A percentile compares a stretch with the other conserved stretches of the same genome.
Evolutionary conservation across 2,113 vertebrate genomes (phyloP).

Genomic region (Hemibagrus wyckioides): DNA sequence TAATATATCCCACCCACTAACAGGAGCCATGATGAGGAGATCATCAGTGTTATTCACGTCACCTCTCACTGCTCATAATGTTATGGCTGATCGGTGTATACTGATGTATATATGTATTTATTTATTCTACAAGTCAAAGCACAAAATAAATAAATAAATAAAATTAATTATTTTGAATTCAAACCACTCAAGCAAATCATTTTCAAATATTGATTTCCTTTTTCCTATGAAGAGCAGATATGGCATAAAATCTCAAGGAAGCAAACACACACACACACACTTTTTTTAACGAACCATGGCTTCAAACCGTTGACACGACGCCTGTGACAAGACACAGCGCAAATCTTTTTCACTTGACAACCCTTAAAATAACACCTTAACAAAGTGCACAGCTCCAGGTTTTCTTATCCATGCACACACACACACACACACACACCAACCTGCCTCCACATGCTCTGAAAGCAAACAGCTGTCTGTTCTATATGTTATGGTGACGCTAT

Average conservation of each 20-base stretch:
- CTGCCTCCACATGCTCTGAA: constrained; percentile 32
- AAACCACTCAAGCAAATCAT: background rate
- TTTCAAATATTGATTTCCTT: background rate
- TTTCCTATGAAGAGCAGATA: background rate
- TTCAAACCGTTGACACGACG: constrained; percentile 3
- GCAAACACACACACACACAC: background rate
- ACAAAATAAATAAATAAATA: background rate
- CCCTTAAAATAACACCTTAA: constrained; percentile 21
- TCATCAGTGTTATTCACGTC: too few relatives aligned
- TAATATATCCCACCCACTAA: too few relatives aligned
- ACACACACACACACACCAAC: background rate
- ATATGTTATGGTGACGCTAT: constrained; percentile 60
- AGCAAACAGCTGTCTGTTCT: constrained; percentile 62
- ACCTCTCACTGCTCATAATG: too few relatives aligned
- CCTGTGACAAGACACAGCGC: background rate
- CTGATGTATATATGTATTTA: background rate
- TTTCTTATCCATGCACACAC: constrained; percentile 10
- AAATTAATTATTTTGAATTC: background rate
- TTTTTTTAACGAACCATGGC: constrained; percentile 10
- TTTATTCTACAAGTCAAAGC: background rate
- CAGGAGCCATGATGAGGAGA: too few relatives aligned
- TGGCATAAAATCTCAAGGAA: background rate
- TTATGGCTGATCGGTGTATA: too few relatives aligned
- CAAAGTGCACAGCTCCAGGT: constrained; percentile 36
- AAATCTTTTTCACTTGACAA: constrained; percentile 25